Base-by-base conservation (phyloP, 2,888 invertebrate genomes). In the Camptogramma bilineatum region DNA sequence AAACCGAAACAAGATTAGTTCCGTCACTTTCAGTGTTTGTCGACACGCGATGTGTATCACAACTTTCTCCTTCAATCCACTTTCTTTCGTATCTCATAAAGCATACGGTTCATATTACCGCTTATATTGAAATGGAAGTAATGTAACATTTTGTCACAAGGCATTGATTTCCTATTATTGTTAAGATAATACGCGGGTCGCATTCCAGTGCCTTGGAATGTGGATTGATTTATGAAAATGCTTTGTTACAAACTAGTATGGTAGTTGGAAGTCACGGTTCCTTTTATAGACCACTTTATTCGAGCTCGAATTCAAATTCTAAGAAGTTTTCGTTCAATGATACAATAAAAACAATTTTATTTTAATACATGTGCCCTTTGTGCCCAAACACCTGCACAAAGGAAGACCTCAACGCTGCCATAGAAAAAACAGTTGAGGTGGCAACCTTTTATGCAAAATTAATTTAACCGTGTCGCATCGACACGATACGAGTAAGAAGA, bases 131-230 rank as follows among this genome's bases (percentile, higher is more conserved):
- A 13, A 50, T 52, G 47, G 53, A 54, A 55, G 50, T 52, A 61
- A 64, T 55, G 62, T 59, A 52, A 58, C 59, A 50, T 59, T 66
- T 57, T 65, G 68, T 69, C 63, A 66, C 62, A 63, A 55, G 13
- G 64, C 67, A 68, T 71, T 69, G 70, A 69, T 70, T 71, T 63
- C 57, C 55, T 72, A 67, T 72, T 70, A 71, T 69, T 69, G 72
- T 70, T 65, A 62, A 65, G 69, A 64, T 66, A 68, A 66, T 64
- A 64, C 21, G 44, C 55, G 57, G 46, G 17, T 52, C 58, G 55
- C 69, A 68, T 71, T 66, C 69, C 71, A 34, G 8, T 28, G 18
- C 52, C 34, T 21, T 44, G 72, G 73, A 76, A 75, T 77, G 75
- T 63, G 54, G 58, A 57, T 52, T 63, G 72, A 75, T 72, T 73